Base-by-base conservation (phyloP, 2,113 vertebrate genomes). In the Penelope pileata region DNA sequence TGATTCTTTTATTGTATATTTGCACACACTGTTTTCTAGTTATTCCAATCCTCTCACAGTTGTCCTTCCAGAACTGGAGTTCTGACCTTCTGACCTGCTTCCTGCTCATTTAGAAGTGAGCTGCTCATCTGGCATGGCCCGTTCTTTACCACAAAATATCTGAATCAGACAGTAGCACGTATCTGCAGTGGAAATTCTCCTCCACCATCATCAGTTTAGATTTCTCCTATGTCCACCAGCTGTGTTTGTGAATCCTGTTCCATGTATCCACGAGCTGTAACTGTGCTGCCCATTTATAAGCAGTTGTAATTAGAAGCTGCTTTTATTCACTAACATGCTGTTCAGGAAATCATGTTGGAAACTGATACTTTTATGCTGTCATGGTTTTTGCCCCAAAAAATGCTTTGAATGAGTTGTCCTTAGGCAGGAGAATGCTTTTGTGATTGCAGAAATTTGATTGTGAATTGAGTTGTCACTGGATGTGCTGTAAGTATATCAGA, bases 181-280 rank as follows among this genome's bases (percentile, higher is more conserved):
- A 24, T 19, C 30, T 90, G 56, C 48, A 51, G 34, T 64, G 67
- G 73, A 36, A 66, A 21, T 45, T 78, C 27, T 84, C 21, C 53
- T 89, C 77, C 27, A 1, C 13, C 27, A 3, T 62, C 1, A 0
- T 29, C 40, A 38, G 0, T 34, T 22, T 29, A 15, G n/a, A 36
- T 76, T 82, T 60, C 30, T 68, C 7, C 27, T 63, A 15, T 27
- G 7, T 21, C 56, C 40, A 26, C 26, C 19, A 73, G 29, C 48
- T 91, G 48, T 32, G 12, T 42, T 66, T 82, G 38, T 50, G 32
- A 68, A 75, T 89, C 62, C 29, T 7, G 2, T 48, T 34, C 22
- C 22, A 23, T 0, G 0, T 21, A 29, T 8, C 88, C 45, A 16
- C 14, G 42, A 23, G 18, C 43, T 84, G 15, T 40, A 43, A 50